Percentiles rank a stretch among this genome's conserved stretches.
These are phyloP conservation scores for Drosophila longiperda DNA, from an alignment of 2,888 invertebrate species.

Conservation along the genomic window DNA sequence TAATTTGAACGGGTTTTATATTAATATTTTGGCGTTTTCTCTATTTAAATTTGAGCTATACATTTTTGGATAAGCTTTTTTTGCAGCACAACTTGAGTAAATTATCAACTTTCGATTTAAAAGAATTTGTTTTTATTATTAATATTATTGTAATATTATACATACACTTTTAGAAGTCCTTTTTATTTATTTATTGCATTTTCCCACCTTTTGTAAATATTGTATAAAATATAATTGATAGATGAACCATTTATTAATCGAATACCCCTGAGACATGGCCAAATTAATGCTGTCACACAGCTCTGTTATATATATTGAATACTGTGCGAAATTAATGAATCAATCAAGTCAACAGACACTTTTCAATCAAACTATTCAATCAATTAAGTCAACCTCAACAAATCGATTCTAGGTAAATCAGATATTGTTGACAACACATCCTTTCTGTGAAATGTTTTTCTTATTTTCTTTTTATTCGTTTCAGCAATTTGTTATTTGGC, in stretches of 20 bases:
- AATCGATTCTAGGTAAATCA: constrained; percentile 39
- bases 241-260: background rate
- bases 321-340: constrained; percentile 35
- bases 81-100: background rate
- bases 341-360: constrained; percentile 29
- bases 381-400: constrained; percentile 41
- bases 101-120: background rate
- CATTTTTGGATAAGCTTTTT: background rate
- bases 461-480: background rate
- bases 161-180: background rate
- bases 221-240: background rate
- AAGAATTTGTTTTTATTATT: background rate
- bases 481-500: constrained; percentile 15
- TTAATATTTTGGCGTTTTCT: fast-evolving
- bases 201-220: background rate
- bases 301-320: constrained; percentile 32
- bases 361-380: constrained; percentile 50
- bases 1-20: background rate
- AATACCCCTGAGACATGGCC: background rate
- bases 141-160: background rate
- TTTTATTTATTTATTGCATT: background rate
- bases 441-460: constrained; percentile 1
- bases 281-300: constrained; percentile 16
- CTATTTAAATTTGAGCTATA: background rate
- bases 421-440: constrained; percentile 30